These are phyloP conservation scores for Aplochiton taeniatus DNA, from an alignment of 2,797 vertebrate genomes.

Conservation along the genomic window DNA sequence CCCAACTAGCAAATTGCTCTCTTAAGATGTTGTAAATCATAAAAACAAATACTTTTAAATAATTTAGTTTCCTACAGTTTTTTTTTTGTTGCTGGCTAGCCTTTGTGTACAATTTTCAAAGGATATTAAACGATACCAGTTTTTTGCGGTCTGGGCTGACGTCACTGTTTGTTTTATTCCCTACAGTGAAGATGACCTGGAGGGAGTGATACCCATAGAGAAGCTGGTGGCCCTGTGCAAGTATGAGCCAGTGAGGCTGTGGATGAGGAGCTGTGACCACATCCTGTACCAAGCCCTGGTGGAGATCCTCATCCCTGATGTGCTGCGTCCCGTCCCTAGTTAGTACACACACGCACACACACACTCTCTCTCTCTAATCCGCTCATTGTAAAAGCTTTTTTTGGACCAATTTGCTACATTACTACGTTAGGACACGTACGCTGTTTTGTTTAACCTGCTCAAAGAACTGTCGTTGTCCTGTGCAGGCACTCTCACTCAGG, in stretches of 20 bases:
- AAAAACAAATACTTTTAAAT: neutral
- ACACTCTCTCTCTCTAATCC: neutral
- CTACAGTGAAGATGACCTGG: slow-evolving; percentile 84
- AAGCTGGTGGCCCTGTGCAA: slow-evolving; percentile 91
- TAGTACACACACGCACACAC: slow-evolving; percentile 56
- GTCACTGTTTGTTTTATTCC: slow-evolving; percentile 5
- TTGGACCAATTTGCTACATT: neutral
- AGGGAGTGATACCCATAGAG: slow-evolving; percentile 83
- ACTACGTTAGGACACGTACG: too few species aligned
- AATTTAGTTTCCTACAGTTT: neutral
- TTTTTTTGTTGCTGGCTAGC: neutral
- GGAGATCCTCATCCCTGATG: slow-evolving; percentile 95
- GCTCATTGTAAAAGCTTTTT: neutral
- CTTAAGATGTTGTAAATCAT: neutral
- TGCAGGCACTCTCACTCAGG: slow-evolving; percentile 94
- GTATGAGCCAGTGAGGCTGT: slow-evolving; percentile 87
- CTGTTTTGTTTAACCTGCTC: neutral
- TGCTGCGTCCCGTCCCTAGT: slow-evolving; percentile 96
- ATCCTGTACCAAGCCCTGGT: slow-evolving; percentile 97
- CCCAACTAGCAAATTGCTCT: neutral
- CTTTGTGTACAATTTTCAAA: neutral
- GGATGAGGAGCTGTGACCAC: slow-evolving; percentile 98
- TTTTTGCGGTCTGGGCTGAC: neutral
- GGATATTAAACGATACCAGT: neutral
- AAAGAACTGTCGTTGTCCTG: slow-evolving; percentile 1